Evolutionary conservation across 2,888 invertebrate species (phyloP).

Genomic region (Gisinianus flammeolus): DNA sequence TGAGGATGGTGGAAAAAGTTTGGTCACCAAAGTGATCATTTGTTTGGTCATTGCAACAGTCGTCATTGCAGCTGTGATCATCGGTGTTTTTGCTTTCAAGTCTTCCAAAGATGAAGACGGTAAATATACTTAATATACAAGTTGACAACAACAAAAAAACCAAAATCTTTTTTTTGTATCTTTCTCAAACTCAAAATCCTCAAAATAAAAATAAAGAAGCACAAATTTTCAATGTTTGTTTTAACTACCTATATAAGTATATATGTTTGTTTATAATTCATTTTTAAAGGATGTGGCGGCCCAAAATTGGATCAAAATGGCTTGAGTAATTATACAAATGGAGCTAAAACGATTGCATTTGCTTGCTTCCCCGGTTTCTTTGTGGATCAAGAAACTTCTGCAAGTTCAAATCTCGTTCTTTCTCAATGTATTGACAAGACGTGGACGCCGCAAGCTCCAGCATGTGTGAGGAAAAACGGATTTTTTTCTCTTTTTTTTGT

Average conservation of each 20-base stretch:
- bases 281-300: conserved; percentile 47
- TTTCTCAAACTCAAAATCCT: too few species aligned
- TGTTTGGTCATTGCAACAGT: conserved; percentile 37
- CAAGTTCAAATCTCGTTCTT: conserved; percentile 42
- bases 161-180: too few species aligned
- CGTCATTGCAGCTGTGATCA: conserved; percentile 41
- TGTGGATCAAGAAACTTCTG: conserved; percentile 41
- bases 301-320: conserved; percentile 53
- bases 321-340: conserved; percentile 51
- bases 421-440: conserved; percentile 45
- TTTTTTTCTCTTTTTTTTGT: too few species aligned
- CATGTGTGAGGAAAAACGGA: conserved; percentile 50
- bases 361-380: conserved; percentile 56
- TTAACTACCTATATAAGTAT: too few species aligned
- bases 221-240: too few species aligned
- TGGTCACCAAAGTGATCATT: conserved; percentile 32
- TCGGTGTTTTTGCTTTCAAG: conserved; percentile 51
- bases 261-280: too few species aligned
- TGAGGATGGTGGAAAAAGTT: conserved; percentile 44
- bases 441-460: conserved; percentile 50
- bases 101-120: neutral
- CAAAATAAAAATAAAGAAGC: too few species aligned
- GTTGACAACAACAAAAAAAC: neutral
- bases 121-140: neutral
- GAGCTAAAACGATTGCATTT: conserved; percentile 45